Base-by-base conservation (phyloP, 1,140 invertebrate genomes). In the Hydropsyche tenuis region DNA sequence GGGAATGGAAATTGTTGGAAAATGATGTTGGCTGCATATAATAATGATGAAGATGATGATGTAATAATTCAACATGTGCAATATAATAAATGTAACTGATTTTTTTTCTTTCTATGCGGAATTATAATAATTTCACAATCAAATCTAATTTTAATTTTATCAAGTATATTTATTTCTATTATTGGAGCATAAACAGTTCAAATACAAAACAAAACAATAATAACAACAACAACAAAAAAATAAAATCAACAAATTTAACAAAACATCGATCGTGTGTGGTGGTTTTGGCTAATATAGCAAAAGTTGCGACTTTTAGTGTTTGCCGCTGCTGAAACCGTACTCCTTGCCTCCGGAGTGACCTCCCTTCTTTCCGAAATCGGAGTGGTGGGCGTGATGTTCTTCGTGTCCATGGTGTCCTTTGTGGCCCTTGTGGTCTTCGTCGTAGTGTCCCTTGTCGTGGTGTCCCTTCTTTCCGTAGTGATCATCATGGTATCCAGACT, bases 391-490 rank as follows among this genome's bases (percentile, higher is more conserved):
- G 79, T 90, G 87, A 76, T 91, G 88, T 75, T 87, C 85, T 76
- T 90, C 88, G 80, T 90, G 88, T 5, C 90, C 90, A 70, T 88
- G 85, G 73, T 88, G 86, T 1, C 87, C 88, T 73, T 89, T 88
- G 79, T 88, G 85, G 6, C 87, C 88, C 77, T 89, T 88, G 79
- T 89, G 87, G 51, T 88, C 87, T 75, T 87, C 84, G 77, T 86
- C 87, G 77, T 90, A 88, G 79, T 90, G 88, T 0, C 90, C 90
- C 81, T 92, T 92, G 75, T 91, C 87, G 75, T 88, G 86, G 77
- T 91, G 87, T 0, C 90, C 91, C 77, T 93, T 92, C 80, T 93
- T 92, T 14, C 90, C 90, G 69, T 90, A 87, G 76, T 91, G 88
- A 78, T 92, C 88, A 69, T 91, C 87, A 73, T 92, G 89, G 63